Evolutionary conservation across 2,797 vertebrate species (phyloP).

Genomic region (Distichodus sexfasciatus): DNA sequence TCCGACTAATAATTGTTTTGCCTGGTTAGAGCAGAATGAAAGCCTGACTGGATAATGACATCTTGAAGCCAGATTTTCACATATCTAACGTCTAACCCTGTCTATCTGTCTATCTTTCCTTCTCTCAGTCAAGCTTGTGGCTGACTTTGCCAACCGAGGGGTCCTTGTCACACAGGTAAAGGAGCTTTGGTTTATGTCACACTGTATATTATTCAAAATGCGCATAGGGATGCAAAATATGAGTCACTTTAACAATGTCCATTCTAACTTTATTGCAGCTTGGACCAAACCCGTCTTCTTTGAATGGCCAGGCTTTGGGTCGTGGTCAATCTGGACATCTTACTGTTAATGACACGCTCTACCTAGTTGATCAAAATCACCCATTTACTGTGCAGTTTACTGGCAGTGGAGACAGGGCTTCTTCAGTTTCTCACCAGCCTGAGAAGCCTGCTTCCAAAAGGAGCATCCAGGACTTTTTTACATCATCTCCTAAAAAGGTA

Average conservation of each 20-base stretch:
- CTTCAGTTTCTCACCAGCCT: slow-evolving; percentile 26
- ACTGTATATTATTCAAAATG: not conserved
- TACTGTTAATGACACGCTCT: slow-evolving; percentile 61
- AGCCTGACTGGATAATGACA: too few species aligned
- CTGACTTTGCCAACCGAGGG: slow-evolving; percentile 66
- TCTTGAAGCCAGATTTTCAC: not conserved
- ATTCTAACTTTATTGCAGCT: slow-evolving; percentile 58
- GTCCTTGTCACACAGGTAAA: slow-evolving; percentile 77
- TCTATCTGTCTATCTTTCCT: slow-evolving; percentile 16
- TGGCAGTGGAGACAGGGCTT: slow-evolving; percentile 43
- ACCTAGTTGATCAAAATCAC: slow-evolving; percentile 70
- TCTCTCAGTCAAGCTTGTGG: slow-evolving; percentile 75
- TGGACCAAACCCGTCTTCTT: slow-evolving; percentile 73
- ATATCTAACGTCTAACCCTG: not conserved
- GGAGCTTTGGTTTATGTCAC: not conserved
- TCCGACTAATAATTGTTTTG: too few species aligned
- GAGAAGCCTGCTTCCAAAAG: slow-evolving; percentile 54
- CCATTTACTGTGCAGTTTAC: slow-evolving; percentile 67
- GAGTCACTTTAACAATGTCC: not conserved
- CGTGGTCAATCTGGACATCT: slow-evolving; percentile 68
- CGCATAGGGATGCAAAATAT: not conserved
- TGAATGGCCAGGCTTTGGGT: slow-evolving; percentile 59
- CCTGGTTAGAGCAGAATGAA: not conserved
- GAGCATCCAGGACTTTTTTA: slow-evolving; percentile 73
- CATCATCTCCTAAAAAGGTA: slow-evolving; percentile 69